Base-by-base conservation (phyloP, 2,888 invertebrate genomes). In the Drosophila neotestacea region DNA sequence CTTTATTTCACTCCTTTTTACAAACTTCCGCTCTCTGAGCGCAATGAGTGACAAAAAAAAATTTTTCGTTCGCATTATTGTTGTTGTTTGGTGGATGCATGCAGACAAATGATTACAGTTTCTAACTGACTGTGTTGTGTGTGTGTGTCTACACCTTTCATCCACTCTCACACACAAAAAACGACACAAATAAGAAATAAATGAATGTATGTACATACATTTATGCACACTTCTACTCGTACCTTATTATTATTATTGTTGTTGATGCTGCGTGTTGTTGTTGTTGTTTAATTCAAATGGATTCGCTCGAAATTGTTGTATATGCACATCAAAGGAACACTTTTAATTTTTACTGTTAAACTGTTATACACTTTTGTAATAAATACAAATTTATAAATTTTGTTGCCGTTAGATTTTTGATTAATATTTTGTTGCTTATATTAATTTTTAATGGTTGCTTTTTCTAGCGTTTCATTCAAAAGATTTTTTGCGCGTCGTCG, bases 351-450 rank as follows among this genome's bases (percentile, higher is more conserved):
- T 70, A 54, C 52, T 65, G 65, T 75, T 83, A 62, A 82, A 88
- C 83, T 84, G 87, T 84, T 84, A 84, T 73, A 54, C 83, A 84
- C 89, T 88, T 75, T 74, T 71, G 84, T 68, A 85, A 70, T n/a
- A 27, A 48, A 73, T 83, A 70, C 66, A 79, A 70, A 79, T 85
- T 85, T 56, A 67, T 59, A 47, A 22, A 51, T 30, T 38, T 41
- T 51, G 38, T 60, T 79, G 48, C 61, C 61, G 56, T 65, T 77
- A 48, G 34, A 51, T 50, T 39, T 73, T 30, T 48, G 7, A 56
- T 44, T 38, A 61, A 22, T 51, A 51, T 55, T 27, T 68, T 52
- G 41, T 73, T 47, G 51, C 39, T 71, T 78, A 36, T 54, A 58
- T 74, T 61, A 56, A 68, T 68, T 61, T 59, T 34, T 66, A 42